These are phyloP conservation scores for Drosophila koepferae DNA, from an alignment of 2,888 invertebrate genomes.

Conservation along the genomic window DNA sequence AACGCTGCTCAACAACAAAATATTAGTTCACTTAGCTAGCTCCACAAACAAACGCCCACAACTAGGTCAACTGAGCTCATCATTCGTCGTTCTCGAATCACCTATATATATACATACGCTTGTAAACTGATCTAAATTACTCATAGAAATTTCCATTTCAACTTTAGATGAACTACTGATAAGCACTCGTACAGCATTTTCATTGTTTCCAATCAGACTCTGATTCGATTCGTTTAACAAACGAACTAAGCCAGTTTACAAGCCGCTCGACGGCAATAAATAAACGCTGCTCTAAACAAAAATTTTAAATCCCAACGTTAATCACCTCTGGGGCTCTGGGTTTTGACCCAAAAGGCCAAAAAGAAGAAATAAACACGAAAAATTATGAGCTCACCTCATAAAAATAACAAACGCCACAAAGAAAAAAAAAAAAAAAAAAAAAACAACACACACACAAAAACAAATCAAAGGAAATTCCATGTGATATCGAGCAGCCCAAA, in stretches of 20 bases:
- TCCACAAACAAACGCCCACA: background rate
- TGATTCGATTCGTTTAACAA: background rate
- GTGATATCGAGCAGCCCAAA: conserved; percentile 56
- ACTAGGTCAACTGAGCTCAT: background rate
- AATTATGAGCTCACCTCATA: conserved; percentile 79
- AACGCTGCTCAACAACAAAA: too few species aligned
- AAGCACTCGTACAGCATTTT: background rate
- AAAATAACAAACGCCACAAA: conserved; percentile 64
- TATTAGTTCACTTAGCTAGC: background rate
- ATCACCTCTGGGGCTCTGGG: conserved; percentile 41
- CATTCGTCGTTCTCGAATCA: background rate
- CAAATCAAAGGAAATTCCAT: conserved; percentile 68
- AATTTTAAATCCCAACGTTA: conserved; percentile 34
- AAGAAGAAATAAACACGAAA: conserved; percentile 45
- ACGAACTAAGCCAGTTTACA: conserved; percentile 8
- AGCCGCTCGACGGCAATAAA: conserved; percentile 18
- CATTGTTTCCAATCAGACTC: conserved; percentile 2
- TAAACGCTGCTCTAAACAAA: conserved; percentile 29
- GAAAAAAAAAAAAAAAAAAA: conserved; percentile 22
- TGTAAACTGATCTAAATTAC: background rate
- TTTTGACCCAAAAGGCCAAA: conserved; percentile 61
- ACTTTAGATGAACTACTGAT: background rate
- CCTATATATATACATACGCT: background rate
- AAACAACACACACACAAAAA: conserved; percentile 18
- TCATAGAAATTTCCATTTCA: background rate